Evolutionary conservation across 2,113 vertebrate genomes (phyloP), one percentile per base, ranked within the genome.

Genomic region (Macaca mulatta): DNA sequence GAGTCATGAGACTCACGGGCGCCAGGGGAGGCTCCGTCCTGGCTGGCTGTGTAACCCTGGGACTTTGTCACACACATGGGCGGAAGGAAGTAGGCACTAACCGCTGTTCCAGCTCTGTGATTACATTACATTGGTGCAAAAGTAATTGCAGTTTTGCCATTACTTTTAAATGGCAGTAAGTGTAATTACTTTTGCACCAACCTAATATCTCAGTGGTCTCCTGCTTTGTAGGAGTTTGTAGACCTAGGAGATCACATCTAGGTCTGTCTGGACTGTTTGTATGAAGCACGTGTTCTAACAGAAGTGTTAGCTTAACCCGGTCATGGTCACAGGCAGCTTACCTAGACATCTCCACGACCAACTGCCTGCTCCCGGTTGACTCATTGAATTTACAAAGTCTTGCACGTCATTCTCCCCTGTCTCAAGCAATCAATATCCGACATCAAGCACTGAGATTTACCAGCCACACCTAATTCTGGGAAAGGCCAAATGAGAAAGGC

Each of bases 381-480:
- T 20, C 17, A 14, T 14, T 70, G 50, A 18, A 10, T 90, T 82
- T 45, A 55, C n/a, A 78, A 90, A 96, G 84, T 67, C 70, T 61
- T 8, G 0, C 9, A 59, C 16, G 23, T 82, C 48, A 43, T 55
- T 38, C 30, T 77, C 25, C 7, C 23, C 7, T 32, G 14, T 81
- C 74, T 81, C 30, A 67, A 25, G 22, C 81, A 38, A 77, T 70
- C 69, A 23, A 27, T n/a, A 45, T n/a, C 50, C 64, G 81, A 95
- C 30, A 27, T 5, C 74, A 72, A 69, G 12, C 14, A 64, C 67
- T 93, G 45, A 87, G 69, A 78, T 78, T 57, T 64, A 78, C 35
- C 25, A 95, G 95, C 86, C 93, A 83, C 80, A 40, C 81, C 97
- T 52, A 77, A 52, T 72, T 81, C 95, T 97, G 93, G 93, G 93